These are phyloP conservation scores for Dasypolia templi DNA, from an alignment of 2,888 invertebrate genomes.

Conservation along the genomic window DNA sequence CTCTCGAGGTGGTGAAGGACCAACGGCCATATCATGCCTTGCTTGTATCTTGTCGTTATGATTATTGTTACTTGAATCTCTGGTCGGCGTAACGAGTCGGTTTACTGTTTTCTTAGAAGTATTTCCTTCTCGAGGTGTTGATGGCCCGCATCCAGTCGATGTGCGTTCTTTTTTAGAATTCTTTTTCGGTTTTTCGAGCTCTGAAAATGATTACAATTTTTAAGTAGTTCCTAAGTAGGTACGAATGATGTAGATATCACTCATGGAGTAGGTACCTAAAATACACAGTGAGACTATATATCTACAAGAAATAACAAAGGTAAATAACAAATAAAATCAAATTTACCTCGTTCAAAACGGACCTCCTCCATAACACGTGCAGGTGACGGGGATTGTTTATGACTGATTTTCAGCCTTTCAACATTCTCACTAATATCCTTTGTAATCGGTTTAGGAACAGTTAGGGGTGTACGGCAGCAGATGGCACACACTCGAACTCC, in stretches of 20 bases:
- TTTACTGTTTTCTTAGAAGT: constrained; percentile 68
- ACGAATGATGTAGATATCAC: neutral
- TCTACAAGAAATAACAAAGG: neutral
- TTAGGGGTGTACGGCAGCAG: constrained; percentile 95
- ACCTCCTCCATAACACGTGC: constrained; percentile 70
- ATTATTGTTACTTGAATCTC: constrained; percentile 73
- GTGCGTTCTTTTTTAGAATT: constrained; percentile 77
- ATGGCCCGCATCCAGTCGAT: constrained; percentile 92
- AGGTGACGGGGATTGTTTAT: constrained; percentile 51
- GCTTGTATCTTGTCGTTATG: constrained; percentile 59
- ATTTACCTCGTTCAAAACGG: constrained; percentile 91
- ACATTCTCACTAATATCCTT: constrained; percentile 63
- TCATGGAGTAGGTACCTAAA: neutral
- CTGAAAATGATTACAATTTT: constrained; percentile 63
- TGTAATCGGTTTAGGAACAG: constrained; percentile 74
- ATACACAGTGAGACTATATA: neutral
- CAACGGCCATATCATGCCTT: constrained; percentile 84
- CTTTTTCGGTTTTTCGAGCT: constrained; percentile 72
- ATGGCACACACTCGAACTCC: constrained; percentile 95
- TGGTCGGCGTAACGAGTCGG: constrained; percentile 86
- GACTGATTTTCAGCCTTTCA: constrained; percentile 67
- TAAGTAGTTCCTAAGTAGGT: constrained; percentile 6
- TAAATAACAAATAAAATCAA: constrained; percentile 20
- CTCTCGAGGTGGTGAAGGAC: constrained; percentile 85
- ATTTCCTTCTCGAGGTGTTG: constrained; percentile 89